Evolutionary conservation across 2,888 invertebrate species (phyloP).

Genomic region (Xanthia icteritia): DNA sequence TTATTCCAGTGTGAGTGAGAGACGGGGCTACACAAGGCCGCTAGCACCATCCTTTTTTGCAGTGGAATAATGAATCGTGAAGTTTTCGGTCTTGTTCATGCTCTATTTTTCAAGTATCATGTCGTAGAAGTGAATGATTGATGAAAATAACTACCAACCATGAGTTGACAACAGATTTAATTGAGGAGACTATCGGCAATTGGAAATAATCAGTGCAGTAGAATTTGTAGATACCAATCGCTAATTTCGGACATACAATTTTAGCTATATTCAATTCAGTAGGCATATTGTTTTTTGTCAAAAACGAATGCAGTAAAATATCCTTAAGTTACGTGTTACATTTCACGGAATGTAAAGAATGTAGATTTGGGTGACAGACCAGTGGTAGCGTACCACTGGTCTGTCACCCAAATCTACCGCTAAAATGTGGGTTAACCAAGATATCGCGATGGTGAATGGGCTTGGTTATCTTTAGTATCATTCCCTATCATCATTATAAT

Average conservation of each 20-base stretch:
- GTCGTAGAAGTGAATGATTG: background rate
- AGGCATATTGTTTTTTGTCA: background rate
- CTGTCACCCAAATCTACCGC: conserved; percentile 1
- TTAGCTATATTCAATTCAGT: background rate
- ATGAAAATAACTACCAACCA: background rate
- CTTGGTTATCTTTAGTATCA: conserved; percentile 43
- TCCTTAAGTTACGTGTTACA: background rate
- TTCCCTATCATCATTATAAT: conserved; percentile 36
- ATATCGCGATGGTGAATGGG: conserved; percentile 33
- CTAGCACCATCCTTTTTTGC: no score
- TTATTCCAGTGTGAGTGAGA: no score
- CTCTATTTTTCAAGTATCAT: no score
- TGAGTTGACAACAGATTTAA: background rate
- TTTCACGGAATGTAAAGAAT: background rate
- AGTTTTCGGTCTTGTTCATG: no score
- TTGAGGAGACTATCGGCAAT: background rate
- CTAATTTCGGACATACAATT: background rate
- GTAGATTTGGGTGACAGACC: no score
- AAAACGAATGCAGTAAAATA: background rate
- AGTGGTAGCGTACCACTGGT: no score
- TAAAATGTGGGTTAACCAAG: conserved; percentile 39
- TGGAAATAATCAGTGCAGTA: background rate
- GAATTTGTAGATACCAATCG: background rate
- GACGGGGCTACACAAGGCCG: no score
- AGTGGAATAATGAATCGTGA: no score